Evolutionary conservation across 2,113 vertebrate species (phyloP).

Genomic region (Ia io): DNA sequence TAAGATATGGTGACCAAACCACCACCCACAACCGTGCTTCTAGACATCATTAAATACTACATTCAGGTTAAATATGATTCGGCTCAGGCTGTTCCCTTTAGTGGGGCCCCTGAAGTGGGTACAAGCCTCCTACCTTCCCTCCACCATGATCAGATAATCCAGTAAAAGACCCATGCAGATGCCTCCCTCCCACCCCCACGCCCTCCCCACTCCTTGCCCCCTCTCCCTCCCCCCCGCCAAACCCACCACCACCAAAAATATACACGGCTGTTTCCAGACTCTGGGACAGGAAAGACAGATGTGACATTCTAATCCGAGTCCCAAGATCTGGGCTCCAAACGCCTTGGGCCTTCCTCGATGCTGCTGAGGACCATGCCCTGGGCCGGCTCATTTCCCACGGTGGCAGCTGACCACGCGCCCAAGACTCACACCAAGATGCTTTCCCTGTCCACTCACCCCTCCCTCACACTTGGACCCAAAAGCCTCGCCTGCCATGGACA

Average conservation of each 20-base stretch:
- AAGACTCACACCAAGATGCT: background rate
- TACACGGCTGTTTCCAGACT: slow-evolving; percentile 76
- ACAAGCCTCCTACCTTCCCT: slow-evolving; percentile 20
- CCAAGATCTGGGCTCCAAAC: slow-evolving; percentile 39
- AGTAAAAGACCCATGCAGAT: slow-evolving; percentile 75
- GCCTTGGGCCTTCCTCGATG: slow-evolving; percentile 7
- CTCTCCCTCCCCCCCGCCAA: slow-evolving; percentile 55
- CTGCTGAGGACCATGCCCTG: background rate
- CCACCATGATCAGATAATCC: slow-evolving; percentile 57
- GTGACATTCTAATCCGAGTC: slow-evolving; percentile 64
- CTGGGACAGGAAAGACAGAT: slow-evolving; percentile 64
- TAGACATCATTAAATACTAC: slow-evolving; percentile 59
- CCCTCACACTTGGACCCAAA: slow-evolving; percentile 35
- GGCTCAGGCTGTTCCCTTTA: slow-evolving; percentile 45
- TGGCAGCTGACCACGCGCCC: background rate
- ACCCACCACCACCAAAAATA: slow-evolving; percentile 70
- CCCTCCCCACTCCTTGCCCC: slow-evolving; percentile 25
- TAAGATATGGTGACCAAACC: slow-evolving; percentile 72
- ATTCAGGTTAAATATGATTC: slow-evolving; percentile 57
- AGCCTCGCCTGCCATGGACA: slow-evolving; percentile 37
- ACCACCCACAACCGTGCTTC: slow-evolving; percentile 51
- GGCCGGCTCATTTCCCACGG: slow-evolving; percentile 25
- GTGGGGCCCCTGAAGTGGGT: slow-evolving; percentile 51
- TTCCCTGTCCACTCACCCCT: background rate
- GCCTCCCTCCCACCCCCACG: slow-evolving; percentile 51